Evolutionary conservation across 2,888 invertebrate genomes (phyloP).

Genomic region (Cosmia pyralina): DNA sequence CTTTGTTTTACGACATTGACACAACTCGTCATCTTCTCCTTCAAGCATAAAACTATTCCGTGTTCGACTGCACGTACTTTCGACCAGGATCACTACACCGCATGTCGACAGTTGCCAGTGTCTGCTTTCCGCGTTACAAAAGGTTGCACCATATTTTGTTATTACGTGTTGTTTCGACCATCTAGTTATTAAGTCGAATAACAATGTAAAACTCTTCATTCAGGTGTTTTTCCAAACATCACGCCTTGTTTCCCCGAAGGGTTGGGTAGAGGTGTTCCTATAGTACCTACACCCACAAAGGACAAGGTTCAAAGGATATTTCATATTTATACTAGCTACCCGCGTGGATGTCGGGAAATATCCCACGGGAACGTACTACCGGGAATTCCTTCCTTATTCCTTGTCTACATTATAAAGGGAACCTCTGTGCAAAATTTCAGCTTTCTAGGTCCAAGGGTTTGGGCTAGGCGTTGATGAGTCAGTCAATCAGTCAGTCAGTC

Average conservation of each 20-base stretch:
- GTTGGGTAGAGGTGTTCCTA: background rate
- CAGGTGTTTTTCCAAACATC: too few species aligned
- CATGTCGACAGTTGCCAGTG: constrained; percentile 21
- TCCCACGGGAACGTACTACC: too few species aligned
- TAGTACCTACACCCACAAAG: background rate
- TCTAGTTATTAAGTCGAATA: constrained; percentile 16
- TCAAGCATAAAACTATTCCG: constrained; percentile 10
- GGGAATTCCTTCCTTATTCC: too few species aligned
- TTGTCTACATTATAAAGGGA: too few species aligned
- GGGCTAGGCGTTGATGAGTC: too few species aligned
- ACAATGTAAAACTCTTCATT: background rate
- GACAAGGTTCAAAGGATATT: background rate
- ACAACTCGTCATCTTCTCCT: constrained; percentile 9
- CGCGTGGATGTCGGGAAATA: too few species aligned
- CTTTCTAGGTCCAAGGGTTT: too few species aligned
- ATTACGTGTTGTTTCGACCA: constrained; percentile 18
- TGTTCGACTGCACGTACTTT: constrained; percentile 9
- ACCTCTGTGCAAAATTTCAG: too few species aligned
- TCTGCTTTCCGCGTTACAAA: constrained; percentile 42
- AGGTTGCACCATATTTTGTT: constrained; percentile 8
- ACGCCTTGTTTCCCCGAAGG: too few species aligned
- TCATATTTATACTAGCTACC: too few species aligned
- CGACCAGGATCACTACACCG: background rate
- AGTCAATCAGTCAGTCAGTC: too few species aligned
- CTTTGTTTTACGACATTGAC: background rate